Percentiles rank a stretch among this genome's conserved stretches.
phyloP scores from a whole-genome alignment of 2,797 vertebrate genomes.

The Leptatherina wallacei region DNA sequence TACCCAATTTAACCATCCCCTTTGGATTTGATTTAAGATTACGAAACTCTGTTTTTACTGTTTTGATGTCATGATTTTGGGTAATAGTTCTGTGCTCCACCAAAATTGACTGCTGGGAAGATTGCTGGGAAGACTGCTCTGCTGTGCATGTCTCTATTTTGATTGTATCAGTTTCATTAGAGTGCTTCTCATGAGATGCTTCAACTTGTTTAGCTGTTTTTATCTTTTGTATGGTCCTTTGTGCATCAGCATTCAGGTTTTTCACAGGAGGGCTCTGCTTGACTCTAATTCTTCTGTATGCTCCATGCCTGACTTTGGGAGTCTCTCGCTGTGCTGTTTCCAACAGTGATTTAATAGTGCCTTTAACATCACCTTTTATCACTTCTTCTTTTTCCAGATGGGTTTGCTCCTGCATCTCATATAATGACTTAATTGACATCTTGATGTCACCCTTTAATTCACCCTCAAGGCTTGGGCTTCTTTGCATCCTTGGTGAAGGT shows the following conservation, averaged over 20 bases:
- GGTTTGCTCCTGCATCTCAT: conserved; percentile 78
- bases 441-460: conserved; percentile 79
- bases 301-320: conserved; percentile 75
- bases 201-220: conserved; percentile 69
- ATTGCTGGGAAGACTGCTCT: conserved; percentile 48
- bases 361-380: conserved; percentile 85
- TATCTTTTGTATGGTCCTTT: conserved; percentile 78
- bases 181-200: conserved; percentile 54
- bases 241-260: conserved; percentile 72
- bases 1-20: conserved; percentile 74
- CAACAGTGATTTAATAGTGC: conserved; percentile 84
- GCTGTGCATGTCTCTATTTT: conserved; percentile 45
- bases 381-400: conserved; percentile 82
- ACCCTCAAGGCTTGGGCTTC: conserved; percentile 71
- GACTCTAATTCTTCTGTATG: conserved; percentile 80
- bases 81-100: conserved; percentile 84
- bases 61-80: conserved; percentile 84
- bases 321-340: conserved; percentile 82
- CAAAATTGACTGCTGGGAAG: conserved; percentile 49
- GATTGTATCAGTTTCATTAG: conserved; percentile 40
- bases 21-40: conserved; percentile 80
- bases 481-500: conserved; percentile 75
- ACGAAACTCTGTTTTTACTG: conserved; percentile 82
- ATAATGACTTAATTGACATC: conserved; percentile 83
- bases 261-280: conserved; percentile 74